Conservation (phyloP, 1,140 invertebrate species). For the Frieseomelitta varia region DNA sequence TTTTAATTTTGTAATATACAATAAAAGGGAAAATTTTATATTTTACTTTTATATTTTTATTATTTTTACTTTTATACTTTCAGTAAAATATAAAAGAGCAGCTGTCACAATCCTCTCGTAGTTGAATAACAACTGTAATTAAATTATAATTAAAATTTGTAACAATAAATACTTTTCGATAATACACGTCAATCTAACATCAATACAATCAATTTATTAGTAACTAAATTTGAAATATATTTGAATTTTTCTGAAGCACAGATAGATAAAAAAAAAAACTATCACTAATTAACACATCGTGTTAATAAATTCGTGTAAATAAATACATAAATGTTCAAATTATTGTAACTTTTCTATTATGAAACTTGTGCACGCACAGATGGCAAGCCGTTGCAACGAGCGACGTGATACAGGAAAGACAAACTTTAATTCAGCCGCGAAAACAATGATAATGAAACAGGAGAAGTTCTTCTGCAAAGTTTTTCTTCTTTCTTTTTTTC, state of each 20-base stretch:
- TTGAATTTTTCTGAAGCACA: neutral
- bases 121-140: neutral
- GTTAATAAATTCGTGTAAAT: too few species aligned
- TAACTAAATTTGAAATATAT: neutral
- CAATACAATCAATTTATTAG: too few species aligned
- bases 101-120: neutral
- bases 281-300: too few species aligned
- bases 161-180: too few species aligned
- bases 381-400: neutral
- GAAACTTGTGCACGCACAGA: neutral
- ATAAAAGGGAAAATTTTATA: too few species aligned
- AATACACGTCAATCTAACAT: too few species aligned
- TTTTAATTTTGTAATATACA: too few species aligned
- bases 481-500: neutral
- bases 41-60: too few species aligned
- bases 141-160: too few species aligned
- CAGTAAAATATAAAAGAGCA: neutral
- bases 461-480: constrained; percentile 15
- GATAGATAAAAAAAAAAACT: too few species aligned
- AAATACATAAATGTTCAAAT: neutral
- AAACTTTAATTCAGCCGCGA: constrained; percentile 18
- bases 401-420: constrained; percentile 17
- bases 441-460: constrained; percentile 31
- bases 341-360: neutral
- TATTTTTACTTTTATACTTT: too few species aligned